Conservation (phyloP, 2,113 vertebrate genomes). For the Mirounga angustirostris region DNA sequence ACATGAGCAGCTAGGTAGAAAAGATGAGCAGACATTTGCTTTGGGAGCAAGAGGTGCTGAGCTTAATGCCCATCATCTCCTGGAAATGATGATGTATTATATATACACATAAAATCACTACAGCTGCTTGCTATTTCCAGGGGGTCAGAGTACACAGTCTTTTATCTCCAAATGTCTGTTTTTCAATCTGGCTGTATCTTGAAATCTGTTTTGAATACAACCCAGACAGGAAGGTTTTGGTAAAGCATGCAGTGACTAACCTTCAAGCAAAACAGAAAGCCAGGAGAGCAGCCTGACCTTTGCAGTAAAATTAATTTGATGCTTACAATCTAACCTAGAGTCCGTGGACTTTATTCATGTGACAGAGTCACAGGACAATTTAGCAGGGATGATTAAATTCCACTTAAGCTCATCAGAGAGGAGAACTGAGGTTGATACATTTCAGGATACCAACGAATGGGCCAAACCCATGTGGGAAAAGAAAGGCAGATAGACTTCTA, state of each 20-base stretch:
- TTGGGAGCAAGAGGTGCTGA: conserved; percentile 69
- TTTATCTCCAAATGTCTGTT: conserved; percentile 68
- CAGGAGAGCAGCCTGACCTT: conserved; percentile 75
- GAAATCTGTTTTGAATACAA: conserved; percentile 73
- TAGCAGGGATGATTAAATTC: conserved; percentile 76
- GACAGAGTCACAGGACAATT: conserved; percentile 71
- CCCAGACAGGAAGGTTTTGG: conserved; percentile 59
- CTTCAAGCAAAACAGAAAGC: conserved; percentile 74
- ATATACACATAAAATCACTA: conserved; percentile 62
- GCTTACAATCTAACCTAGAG: conserved; percentile 72
- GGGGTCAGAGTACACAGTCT: conserved; percentile 51
- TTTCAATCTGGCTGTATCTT: conserved; percentile 63
- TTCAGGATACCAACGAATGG: conserved; percentile 54
- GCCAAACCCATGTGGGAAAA: conserved; percentile 18
- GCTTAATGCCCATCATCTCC: conserved; percentile 68
- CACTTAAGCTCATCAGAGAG: conserved; percentile 69
- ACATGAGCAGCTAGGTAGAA: conserved; percentile 69
- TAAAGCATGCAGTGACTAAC: conserved; percentile 72
- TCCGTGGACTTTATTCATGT: conserved; percentile 62
- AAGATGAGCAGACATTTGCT: conserved; percentile 74
- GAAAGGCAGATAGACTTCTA: conserved; percentile 40
- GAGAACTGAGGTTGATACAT: conserved; percentile 65
- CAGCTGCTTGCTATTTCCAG: conserved; percentile 62
- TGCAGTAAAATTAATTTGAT: conserved; percentile 77
- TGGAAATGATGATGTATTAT: conserved; percentile 60